These are phyloP conservation scores for Xanthorhoe spadicearia DNA, from an alignment of 2,888 invertebrate genomes.

Conservation along the genomic window DNA sequence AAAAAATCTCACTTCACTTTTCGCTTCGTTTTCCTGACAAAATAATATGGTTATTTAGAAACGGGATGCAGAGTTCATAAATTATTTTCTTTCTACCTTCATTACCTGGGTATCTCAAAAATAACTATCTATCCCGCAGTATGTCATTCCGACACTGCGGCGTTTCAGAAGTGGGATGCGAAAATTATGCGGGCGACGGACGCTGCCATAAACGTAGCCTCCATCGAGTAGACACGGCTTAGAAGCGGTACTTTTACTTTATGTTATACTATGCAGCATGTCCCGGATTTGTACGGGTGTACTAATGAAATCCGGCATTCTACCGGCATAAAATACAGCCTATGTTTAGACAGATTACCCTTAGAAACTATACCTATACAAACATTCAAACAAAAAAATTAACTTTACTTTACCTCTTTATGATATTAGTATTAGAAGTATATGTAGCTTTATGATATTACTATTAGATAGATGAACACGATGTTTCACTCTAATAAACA, in stretches of 20 bases:
- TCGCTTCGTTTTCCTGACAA: not conserved
- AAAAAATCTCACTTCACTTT: not conserved
- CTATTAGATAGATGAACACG: too few species aligned
- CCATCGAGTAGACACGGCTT: slow-evolving; percentile 8
- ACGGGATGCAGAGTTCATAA: not conserved
- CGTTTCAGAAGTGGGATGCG: slow-evolving; percentile 49
- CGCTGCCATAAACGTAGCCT: slow-evolving; percentile 54
- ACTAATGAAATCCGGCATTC: too few species aligned
- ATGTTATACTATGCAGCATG: not conserved
- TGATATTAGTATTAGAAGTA: too few species aligned
- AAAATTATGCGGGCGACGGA: slow-evolving; percentile 68
- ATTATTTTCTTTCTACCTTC: slow-evolving; percentile 14
- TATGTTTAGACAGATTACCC: too few species aligned
- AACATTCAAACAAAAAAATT: too few species aligned
- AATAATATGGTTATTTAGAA: slow-evolving; percentile 1
- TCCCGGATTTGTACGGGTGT: not conserved
- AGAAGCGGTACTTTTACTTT: slow-evolving; percentile 10
- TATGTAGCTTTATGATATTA: too few species aligned
- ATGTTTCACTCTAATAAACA: too few species aligned
- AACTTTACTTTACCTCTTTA: too few species aligned
- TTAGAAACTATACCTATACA: too few species aligned
- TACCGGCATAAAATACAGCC: too few species aligned
- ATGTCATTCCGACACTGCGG: slow-evolving; percentile 37
- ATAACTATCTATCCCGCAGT: slow-evolving; percentile 37
- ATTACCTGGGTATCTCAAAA: slow-evolving; percentile 30